Conservation (phyloP, 2,797 vertebrate species). For the Intellagama lesueurii region DNA sequence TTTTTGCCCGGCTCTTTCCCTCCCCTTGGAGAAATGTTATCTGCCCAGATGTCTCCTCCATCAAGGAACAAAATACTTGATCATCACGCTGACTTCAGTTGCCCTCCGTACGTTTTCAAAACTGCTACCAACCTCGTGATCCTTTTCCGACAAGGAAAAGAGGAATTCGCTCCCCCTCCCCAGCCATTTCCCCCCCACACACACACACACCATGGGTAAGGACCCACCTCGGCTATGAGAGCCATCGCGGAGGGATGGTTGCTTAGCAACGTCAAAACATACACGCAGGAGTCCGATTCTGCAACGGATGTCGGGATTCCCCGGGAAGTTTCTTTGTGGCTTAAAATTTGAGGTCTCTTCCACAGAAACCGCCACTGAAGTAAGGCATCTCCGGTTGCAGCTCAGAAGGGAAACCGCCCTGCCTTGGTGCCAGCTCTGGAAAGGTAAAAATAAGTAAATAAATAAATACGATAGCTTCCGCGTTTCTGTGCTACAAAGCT, state of each 20-base stretch:
- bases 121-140: too few relatives aligned
- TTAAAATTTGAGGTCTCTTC: slow-evolving; percentile 54
- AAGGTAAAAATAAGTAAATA: slow-evolving; percentile 36
- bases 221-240: slow-evolving; percentile 48
- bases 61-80: too few relatives aligned
- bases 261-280: slow-evolving; percentile 78
- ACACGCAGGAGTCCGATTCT: slow-evolving; percentile 61
- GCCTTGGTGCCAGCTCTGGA: slow-evolving; percentile 46
- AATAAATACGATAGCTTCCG: slow-evolving; percentile 24
- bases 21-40: background rate
- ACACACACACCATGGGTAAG: slow-evolving; percentile 9
- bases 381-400: slow-evolving; percentile 51
- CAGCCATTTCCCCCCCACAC: background rate
- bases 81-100: too few relatives aligned
- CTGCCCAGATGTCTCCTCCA: too few relatives aligned
- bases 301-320: slow-evolving; percentile 54
- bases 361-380: background rate
- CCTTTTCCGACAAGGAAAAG: too few relatives aligned
- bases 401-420: slow-evolving; percentile 49
- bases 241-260: slow-evolving; percentile 69
- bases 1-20: background rate
- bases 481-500: slow-evolving; percentile 28
- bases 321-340: slow-evolving; percentile 58
- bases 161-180: slow-evolving; percentile 1
- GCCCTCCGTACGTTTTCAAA: too few relatives aligned